Conservation (phyloP, 1,140 invertebrate species). For the Bombus turneri region DNA sequence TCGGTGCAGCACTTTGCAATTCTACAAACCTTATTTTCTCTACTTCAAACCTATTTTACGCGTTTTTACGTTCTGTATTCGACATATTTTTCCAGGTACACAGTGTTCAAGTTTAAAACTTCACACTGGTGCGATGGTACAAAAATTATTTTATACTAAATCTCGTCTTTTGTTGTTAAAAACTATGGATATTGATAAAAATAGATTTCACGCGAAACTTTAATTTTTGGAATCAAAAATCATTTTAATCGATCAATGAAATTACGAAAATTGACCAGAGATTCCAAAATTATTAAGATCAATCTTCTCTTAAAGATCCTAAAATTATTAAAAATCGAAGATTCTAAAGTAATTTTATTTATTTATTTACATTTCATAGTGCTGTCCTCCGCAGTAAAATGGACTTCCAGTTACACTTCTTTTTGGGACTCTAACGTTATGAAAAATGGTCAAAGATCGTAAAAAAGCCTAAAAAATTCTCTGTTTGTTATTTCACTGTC, state of each 20-base stretch:
- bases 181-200: too few relatives aligned
- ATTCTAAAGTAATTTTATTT: too few relatives aligned
- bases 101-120: too few relatives aligned
- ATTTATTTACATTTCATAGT: too few relatives aligned
- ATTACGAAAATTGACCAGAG: not conserved
- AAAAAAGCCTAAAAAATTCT: not conserved
- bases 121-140: too few relatives aligned
- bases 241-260: not conserved
- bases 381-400: fast-evolving
- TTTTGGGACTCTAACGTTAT: not conserved
- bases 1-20: not conserved
- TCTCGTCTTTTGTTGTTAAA: too few relatives aligned
- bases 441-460: not conserved
- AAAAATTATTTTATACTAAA: too few relatives aligned
- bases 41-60: too few relatives aligned
- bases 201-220: too few relatives aligned
- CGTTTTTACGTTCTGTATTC: not conserved
- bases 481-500: not conserved
- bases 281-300: not conserved
- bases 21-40: not conserved
- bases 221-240: too few relatives aligned
- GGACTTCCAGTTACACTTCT: too few relatives aligned
- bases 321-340: not conserved
- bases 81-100: not conserved
- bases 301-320: too few relatives aligned